Percentiles rank a stretch among this genome's conserved stretches.
These are phyloP conservation scores for Actenoides hombroni DNA, from an alignment of 2,113 vertebrate genomes.

Conservation along the genomic window DNA sequence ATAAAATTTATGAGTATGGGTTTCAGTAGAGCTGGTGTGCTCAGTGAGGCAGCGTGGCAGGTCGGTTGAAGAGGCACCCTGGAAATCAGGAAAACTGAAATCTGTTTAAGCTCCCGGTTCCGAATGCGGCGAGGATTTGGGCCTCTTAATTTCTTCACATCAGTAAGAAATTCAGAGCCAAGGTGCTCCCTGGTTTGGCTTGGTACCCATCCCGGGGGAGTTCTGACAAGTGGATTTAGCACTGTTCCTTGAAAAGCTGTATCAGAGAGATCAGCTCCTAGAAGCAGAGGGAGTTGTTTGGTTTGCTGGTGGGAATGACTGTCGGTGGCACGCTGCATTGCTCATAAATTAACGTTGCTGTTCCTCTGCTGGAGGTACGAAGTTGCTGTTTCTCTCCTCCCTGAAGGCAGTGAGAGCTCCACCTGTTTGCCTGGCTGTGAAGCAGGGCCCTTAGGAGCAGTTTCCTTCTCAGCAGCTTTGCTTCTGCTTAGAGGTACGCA, in stretches of 20 bases:
- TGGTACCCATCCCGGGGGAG: neutral
- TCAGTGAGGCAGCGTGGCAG: neutral
- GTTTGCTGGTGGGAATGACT: neutral
- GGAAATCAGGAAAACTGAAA: neutral
- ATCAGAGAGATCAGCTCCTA: neutral
- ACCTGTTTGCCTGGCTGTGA: neutral
- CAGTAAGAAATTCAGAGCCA: neutral
- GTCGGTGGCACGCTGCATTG: fast-evolving
- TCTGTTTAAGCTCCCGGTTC: neutral
- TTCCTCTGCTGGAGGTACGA: neutral
- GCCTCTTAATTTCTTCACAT: neutral
- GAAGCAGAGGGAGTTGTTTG: neutral
- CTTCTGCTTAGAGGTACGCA: neutral
- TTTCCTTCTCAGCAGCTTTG: neutral
- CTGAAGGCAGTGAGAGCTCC: fast-evolving
- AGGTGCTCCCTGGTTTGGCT: neutral
- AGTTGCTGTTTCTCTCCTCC: neutral
- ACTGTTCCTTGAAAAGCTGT: neutral
- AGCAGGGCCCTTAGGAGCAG: fast-evolving
- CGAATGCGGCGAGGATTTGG: neutral
- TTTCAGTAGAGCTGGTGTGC: neutral
- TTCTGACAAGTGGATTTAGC: neutral
- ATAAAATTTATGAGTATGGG: neutral
- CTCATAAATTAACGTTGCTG: neutral
- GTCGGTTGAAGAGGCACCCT: neutral